These are phyloP conservation scores for Oceanites oceanicus DNA, from an alignment of 2,113 vertebrate species.

Conservation along the genomic window DNA sequence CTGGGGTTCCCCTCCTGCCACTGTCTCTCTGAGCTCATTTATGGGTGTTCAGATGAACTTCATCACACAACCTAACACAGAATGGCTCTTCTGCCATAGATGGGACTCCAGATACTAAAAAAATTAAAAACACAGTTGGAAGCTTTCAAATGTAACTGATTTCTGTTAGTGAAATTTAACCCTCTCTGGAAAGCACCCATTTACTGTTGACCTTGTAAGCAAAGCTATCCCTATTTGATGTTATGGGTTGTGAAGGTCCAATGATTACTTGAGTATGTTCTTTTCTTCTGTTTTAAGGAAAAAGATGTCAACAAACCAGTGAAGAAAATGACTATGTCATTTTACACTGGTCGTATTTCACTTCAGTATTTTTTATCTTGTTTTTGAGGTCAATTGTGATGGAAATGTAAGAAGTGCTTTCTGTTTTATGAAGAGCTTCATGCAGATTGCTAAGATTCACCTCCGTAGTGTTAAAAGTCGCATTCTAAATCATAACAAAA, in stretches of 20 bases:
- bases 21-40: neutral
- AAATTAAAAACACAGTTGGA: neutral
- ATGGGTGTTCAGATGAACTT: neutral
- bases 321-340: neutral
- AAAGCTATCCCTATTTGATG: neutral
- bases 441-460: conserved; percentile 49
- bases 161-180: neutral
- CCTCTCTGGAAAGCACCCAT: neutral
- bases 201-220: neutral
- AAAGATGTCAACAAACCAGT: neutral
- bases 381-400: neutral
- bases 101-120: neutral
- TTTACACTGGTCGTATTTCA: neutral
- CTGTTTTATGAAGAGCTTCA: neutral
- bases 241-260: neutral
- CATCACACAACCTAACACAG: neutral
- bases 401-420: neutral
- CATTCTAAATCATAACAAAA: conserved; percentile 48
- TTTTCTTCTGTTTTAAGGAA: neutral
- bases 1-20: neutral
- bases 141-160: neutral
- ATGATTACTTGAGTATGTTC: neutral
- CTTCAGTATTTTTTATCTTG: neutral
- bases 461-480: conserved; percentile 16
- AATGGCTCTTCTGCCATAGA: neutral